Evolutionary conservation across 2,888 invertebrate genomes (phyloP).

Genomic region (Pachydiplax longipennis): DNA sequence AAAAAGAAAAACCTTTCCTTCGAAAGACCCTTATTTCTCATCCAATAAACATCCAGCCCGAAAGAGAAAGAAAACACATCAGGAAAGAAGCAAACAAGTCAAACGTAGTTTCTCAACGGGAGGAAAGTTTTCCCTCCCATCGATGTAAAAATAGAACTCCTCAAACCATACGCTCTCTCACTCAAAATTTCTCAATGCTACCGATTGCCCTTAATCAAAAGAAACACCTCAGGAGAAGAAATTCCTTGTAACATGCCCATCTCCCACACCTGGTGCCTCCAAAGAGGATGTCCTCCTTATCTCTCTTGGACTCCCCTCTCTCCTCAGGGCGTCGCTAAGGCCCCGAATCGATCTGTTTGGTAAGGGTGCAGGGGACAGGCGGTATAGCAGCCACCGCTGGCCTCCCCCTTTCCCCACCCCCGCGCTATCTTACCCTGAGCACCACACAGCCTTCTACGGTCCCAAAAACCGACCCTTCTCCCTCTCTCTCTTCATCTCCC

Average conservation of each 20-base stretch:
- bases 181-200: not conserved
- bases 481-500: not conserved
- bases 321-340: constrained; percentile 5
- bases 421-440: not conserved
- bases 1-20: too few species aligned
- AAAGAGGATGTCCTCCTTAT: not conserved
- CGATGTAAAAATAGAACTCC: not conserved
- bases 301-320: not conserved
- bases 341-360: constrained; percentile 40
- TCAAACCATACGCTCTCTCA: not conserved
- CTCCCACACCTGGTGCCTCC: not conserved
- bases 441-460: constrained; percentile 36
- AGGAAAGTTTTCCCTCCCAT: not conserved
- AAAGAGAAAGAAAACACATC: too few species aligned
- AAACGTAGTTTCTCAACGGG: not conserved
- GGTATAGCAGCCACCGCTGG: constrained; percentile 23
- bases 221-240: not conserved
- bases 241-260: not conserved
- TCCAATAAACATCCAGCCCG: too few species aligned
- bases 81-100: too few species aligned
- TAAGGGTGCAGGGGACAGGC: constrained; percentile 42
- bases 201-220: not conserved
- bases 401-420: not conserved
- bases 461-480: not conserved
- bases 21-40: too few species aligned